Percentiles rank a stretch among this genome's conserved stretches.
phyloP scores from a whole-genome alignment of 35 echinoderm and acorn worm species.

The Diadema setosum region DNA sequence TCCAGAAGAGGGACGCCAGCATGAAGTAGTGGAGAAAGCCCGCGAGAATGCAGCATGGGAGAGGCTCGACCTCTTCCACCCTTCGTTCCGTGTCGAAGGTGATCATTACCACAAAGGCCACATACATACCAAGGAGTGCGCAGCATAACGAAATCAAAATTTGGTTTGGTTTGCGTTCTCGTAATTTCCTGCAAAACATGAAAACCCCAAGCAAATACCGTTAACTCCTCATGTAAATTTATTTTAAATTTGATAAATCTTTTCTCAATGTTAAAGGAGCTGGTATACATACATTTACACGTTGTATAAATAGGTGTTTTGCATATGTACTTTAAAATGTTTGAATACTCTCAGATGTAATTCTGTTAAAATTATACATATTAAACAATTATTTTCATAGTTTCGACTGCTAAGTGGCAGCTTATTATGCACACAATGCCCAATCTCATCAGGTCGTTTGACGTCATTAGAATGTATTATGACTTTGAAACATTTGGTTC shows the following conservation, averaged over 20 bases:
- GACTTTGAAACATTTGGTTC: too few species aligned
- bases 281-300: neutral
- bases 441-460: too few species aligned
- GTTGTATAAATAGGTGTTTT: neutral
- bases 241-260: too few species aligned
- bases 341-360: neutral
- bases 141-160: conserved; percentile 43
- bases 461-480: too few species aligned
- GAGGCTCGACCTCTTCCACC: neutral
- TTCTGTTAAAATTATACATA: neutral
- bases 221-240: too few species aligned
- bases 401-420: too few species aligned
- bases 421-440: too few species aligned
- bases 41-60: conserved; percentile 29
- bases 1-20: conserved; percentile 50
- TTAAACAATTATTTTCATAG: neutral
- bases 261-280: neutral
- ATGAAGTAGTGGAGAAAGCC: conserved; percentile 61
- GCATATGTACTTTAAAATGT: neutral
- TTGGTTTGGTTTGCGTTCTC: conserved; percentile 28
- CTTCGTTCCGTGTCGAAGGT: neutral
- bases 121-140: conserved; percentile 48
- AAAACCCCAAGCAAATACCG: neutral
- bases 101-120: conserved; percentile 53
- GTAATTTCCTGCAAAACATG: conserved; percentile 55